phyloP scores from a whole-genome alignment of 2,797 vertebrate species.

The Chrysocyon brachyurus region DNA sequence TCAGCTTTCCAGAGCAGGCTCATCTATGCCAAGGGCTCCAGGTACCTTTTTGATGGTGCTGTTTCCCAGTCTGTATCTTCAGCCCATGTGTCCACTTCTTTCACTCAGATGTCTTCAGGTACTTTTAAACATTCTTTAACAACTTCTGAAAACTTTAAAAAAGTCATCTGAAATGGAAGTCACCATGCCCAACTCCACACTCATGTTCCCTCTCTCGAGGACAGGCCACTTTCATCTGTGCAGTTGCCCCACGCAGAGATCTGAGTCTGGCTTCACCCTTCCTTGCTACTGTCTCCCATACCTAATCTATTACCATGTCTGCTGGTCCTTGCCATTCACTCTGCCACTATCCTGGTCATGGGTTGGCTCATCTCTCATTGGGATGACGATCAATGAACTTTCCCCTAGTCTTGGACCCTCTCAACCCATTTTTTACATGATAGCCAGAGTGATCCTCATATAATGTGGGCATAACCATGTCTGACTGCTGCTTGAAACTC shows the following conservation, averaged over 20 bases:
- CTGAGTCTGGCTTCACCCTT: background rate
- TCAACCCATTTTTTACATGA: background rate
- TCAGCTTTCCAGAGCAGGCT: background rate
- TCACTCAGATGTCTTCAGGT: background rate
- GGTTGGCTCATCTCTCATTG: background rate
- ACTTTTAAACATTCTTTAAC: background rate
- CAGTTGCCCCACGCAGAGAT: background rate
- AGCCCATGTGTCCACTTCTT: background rate
- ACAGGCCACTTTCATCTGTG: background rate
- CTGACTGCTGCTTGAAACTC: background rate
- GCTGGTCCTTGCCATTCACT: background rate
- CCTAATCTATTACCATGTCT: background rate
- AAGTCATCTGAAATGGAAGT: background rate
- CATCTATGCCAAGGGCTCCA: background rate
- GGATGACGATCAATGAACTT: background rate
- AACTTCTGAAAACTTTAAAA: background rate
- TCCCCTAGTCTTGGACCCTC: background rate
- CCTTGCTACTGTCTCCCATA: background rate
- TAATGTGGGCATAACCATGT: background rate
- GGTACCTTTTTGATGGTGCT: background rate
- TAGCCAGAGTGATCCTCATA: background rate
- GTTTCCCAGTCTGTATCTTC: background rate
- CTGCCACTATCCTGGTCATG: background rate
- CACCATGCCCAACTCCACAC: background rate
- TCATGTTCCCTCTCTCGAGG: background rate